phyloP scores from a whole-genome alignment of 2,113 vertebrate genomes.

The Microcebus murinus region DNA sequence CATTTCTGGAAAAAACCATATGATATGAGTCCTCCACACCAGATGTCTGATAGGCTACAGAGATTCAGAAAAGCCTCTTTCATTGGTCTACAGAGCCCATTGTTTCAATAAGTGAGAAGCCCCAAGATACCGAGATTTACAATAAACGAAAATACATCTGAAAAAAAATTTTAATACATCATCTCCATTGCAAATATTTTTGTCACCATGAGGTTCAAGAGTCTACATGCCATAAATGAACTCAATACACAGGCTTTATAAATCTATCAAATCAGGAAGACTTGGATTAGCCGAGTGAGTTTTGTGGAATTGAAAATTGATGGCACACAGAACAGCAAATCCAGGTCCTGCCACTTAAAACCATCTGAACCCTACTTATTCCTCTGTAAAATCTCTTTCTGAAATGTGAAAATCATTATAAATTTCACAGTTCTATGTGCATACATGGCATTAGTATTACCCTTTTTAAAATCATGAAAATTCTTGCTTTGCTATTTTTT shows the following conservation, averaged over 20 bases:
- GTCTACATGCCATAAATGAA: constrained; percentile 4
- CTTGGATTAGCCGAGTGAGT: neutral
- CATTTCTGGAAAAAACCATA: neutral
- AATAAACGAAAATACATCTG: neutral
- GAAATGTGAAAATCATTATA: constrained; percentile 31
- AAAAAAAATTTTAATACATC: neutral
- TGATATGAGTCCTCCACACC: neutral
- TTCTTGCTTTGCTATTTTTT: constrained; percentile 31
- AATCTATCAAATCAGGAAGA: neutral
- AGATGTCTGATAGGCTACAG: neutral
- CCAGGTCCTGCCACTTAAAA: neutral
- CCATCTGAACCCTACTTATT: neutral
- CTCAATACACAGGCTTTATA: neutral
- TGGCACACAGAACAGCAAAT: constrained; percentile 32
- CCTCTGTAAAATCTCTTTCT: neutral
- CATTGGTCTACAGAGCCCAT: neutral
- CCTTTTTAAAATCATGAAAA: constrained; percentile 1
- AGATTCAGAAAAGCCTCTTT: constrained; percentile 9
- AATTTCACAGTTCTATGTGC: constrained; percentile 3
- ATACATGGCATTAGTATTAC: neutral
- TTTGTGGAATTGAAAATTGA: neutral
- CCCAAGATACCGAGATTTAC: neutral
- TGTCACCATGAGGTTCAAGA: constrained; percentile 4
- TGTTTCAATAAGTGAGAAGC: neutral
- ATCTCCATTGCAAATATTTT: constrained; percentile 1